Evolutionary conservation across 2,113 vertebrate species (phyloP).

Genomic region (Cynocephalus volans): DNA sequence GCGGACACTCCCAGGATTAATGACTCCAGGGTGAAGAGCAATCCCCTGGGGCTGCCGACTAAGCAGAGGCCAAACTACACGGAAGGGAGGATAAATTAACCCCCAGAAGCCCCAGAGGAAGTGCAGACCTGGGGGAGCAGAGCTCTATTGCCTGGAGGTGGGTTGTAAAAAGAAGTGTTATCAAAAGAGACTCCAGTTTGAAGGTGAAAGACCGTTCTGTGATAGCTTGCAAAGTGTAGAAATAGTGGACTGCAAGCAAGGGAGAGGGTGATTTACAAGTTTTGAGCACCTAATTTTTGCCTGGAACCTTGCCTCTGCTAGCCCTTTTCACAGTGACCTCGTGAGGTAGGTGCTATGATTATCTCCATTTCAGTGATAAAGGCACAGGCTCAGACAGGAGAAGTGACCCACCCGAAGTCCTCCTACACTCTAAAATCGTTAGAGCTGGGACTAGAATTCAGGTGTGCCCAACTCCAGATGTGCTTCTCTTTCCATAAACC

Average conservation of each 20-base stretch:
- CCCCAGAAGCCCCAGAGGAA: neutral
- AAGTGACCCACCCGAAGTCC: neutral
- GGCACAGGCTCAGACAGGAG: neutral
- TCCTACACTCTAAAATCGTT: neutral
- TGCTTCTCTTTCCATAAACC: neutral
- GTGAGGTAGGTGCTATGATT: neutral
- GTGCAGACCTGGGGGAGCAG: neutral
- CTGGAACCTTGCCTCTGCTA: neutral
- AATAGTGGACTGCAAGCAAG: neutral
- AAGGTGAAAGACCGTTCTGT: neutral
- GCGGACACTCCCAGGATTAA: conserved; percentile 52
- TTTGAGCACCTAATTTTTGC: neutral
- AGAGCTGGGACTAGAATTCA: neutral
- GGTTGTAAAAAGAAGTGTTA: conserved; percentile 16
- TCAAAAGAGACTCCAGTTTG: neutral
- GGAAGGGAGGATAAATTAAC: conserved; percentile 5
- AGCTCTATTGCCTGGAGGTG: neutral
- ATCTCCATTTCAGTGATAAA: neutral
- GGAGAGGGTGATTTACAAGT: neutral
- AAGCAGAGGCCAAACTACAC: conserved; percentile 31
- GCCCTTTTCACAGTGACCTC: neutral
- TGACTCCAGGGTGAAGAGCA: conserved; percentile 30
- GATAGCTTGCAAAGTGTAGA: conserved; percentile 30
- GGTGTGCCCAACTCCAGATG: neutral
- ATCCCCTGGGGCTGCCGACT: conserved; percentile 32